Conservation (phyloP, 2,888 invertebrate genomes). For the Amphiduros pacificus region DNA sequence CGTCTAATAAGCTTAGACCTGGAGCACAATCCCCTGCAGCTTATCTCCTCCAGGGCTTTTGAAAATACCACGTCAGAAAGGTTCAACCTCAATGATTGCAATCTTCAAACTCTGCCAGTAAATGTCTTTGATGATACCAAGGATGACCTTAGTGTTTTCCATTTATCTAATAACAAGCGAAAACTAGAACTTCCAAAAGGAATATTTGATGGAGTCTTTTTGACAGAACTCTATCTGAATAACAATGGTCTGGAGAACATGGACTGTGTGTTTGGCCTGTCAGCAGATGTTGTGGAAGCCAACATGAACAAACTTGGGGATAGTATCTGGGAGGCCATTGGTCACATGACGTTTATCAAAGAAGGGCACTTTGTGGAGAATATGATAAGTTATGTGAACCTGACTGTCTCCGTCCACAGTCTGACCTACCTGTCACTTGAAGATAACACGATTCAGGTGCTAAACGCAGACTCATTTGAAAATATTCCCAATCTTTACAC, state of each 20-base stretch:
- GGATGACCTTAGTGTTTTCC: not conserved
- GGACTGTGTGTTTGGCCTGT: not conserved
- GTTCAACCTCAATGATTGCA: not conserved
- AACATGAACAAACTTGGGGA: not conserved
- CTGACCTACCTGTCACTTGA: not conserved
- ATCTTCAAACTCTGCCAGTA: not conserved
- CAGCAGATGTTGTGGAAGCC: not conserved
- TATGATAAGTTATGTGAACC: not conserved
- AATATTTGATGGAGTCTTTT: not conserved
- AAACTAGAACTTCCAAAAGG: not conserved
- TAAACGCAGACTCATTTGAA: not conserved
- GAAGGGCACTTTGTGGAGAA: not conserved
- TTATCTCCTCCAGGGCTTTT: not conserved
- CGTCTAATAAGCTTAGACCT: not conserved
- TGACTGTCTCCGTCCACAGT: not conserved
- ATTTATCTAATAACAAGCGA: not conserved
- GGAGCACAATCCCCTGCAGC: not conserved
- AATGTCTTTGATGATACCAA: not conserved
- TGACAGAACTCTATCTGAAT: not conserved
- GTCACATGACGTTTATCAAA: not conserved
- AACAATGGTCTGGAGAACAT: not conserved
- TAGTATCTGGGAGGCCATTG: not conserved
- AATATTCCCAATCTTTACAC: not conserved
- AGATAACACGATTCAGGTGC: not conserved
- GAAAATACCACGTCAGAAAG: not conserved